phyloP scores from a whole-genome alignment of 2,888 invertebrate species.

The Cantharis nigra region DNA sequence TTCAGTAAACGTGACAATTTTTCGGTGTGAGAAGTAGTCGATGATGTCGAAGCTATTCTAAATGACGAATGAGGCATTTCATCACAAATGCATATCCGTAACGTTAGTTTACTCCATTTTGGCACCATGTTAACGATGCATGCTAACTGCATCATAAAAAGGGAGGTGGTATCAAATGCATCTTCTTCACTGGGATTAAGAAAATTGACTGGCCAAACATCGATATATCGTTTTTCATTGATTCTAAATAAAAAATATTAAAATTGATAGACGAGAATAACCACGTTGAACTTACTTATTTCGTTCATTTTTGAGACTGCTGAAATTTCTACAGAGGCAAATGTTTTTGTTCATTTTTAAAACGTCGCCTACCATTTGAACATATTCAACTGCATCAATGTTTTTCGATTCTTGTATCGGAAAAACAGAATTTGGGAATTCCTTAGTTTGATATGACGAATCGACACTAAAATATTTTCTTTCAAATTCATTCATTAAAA shows the following conservation, averaged over 20 bases:
- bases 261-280: not conserved
- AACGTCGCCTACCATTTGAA: constrained; percentile 84
- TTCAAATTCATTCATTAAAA: too few relatives aligned
- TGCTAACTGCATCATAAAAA: constrained; percentile 96
- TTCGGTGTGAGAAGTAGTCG: constrained; percentile 40
- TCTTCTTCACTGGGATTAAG: constrained; percentile 76
- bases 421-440: constrained; percentile 62
- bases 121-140: constrained; percentile 93
- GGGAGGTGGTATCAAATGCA: constrained; percentile 86
- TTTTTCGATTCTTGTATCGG: constrained; percentile 55
- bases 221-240: constrained; percentile 77
- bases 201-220: constrained; percentile 97
- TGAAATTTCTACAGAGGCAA: constrained; percentile 91
- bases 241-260: constrained; percentile 55
- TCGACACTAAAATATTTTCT: constrained; percentile 54
- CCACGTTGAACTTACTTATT: constrained; percentile 61
- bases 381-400: constrained; percentile 65
- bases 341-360: constrained; percentile 93
- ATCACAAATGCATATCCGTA: constrained; percentile 86
- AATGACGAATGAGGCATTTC: constrained; percentile 48
- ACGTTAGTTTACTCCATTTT: constrained; percentile 83
- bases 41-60: constrained; percentile 36
- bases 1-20: constrained; percentile 75
- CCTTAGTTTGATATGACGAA: constrained; percentile 65
- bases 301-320: constrained; percentile 76